Evolutionary conservation across 2,797 vertebrate genomes (phyloP), one percentile per base, ranked within the genome.

Genomic region (Lutjanus campechanus): DNA sequence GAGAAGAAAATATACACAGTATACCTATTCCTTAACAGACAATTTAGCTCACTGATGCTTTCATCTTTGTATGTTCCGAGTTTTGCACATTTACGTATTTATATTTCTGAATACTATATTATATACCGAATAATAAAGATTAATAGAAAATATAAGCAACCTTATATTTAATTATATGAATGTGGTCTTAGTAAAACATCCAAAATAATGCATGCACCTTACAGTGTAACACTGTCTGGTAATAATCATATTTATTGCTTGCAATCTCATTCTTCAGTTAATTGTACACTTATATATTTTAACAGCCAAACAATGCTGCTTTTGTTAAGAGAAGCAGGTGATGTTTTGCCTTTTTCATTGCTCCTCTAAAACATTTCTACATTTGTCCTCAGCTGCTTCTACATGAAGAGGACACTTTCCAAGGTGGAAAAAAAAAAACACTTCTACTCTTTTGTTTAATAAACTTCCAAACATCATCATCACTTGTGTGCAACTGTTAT

Each of bases 391-490:
- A 54, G 71, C 49, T 71, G 49, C 68, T 47, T 41, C 10, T 55
- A 11, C 56, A 55, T 64, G 68, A n/a, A 40, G 9, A 40, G 41
- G 36, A 58, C 25, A 79, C 56, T 78, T 88, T 86, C 86, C 76
- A 81, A 11, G n/a, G 66, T 63, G 73, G 65, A 81, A 73, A 22
- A 79, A 84, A 77, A 64, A 84, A 77, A 64, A 3, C 13, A 76
- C n/a, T 47, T 44, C 16, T 40, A 7, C 16, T 29, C 55, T 59
- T 66, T 19, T 82, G 77, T 85, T 83, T 85, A 78, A 88, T 86
- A 77, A 69, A 50, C 68, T 71, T 79, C 75, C 66, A 81, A 78
- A 70, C 11, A 51, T 61, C 54, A 50, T 74, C 62, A 77, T 81
- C 73, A 76, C 47, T 50, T 51, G 55, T 69, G 88, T 63, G 46